Percentiles rank a stretch among this genome's conserved stretches.
Evolutionary conservation across 1,140 invertebrate genomes (phyloP).

Genomic region (Pantala flavescens): DNA sequence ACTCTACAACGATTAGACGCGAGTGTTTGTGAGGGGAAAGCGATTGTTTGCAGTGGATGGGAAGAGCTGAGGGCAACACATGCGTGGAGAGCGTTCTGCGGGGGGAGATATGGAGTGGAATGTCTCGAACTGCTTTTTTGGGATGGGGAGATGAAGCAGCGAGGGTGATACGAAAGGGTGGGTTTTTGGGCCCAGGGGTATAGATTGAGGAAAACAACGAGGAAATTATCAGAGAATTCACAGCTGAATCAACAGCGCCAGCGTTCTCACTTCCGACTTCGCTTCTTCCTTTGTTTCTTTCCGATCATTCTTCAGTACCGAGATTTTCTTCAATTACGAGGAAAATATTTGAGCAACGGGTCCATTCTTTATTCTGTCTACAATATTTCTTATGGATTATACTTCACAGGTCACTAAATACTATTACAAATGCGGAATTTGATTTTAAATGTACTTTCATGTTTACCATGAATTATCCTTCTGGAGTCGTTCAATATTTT

Average conservation of each 20-base stretch:
- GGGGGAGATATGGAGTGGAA: constrained; percentile 7
- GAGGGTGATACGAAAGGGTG: background rate
- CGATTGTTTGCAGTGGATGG: too few species aligned
- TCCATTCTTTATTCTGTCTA: too few species aligned
- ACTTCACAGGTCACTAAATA: too few species aligned
- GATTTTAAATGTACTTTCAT: too few species aligned
- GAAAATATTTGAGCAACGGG: too few species aligned
- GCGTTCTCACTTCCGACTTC: background rate
- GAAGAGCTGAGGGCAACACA: too few species aligned
- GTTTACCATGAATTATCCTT: too few species aligned
- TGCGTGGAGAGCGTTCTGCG: background rate
- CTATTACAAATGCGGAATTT: too few species aligned
- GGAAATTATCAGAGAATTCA: constrained; percentile 8
- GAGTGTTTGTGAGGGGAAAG: too few species aligned
- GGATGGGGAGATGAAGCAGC: background rate
- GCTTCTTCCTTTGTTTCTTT: background rate
- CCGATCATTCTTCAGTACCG: background rate
- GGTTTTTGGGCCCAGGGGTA: background rate
- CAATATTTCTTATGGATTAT: too few species aligned
- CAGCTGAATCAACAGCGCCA: background rate
- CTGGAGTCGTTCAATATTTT: too few species aligned
- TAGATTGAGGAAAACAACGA: background rate
- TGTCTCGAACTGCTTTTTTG: background rate
- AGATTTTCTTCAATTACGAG: background rate
- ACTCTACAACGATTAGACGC: too few species aligned